Evolutionary conservation across 2,113 vertebrate species (phyloP).

Genomic region (Varanus komodoensis): DNA sequence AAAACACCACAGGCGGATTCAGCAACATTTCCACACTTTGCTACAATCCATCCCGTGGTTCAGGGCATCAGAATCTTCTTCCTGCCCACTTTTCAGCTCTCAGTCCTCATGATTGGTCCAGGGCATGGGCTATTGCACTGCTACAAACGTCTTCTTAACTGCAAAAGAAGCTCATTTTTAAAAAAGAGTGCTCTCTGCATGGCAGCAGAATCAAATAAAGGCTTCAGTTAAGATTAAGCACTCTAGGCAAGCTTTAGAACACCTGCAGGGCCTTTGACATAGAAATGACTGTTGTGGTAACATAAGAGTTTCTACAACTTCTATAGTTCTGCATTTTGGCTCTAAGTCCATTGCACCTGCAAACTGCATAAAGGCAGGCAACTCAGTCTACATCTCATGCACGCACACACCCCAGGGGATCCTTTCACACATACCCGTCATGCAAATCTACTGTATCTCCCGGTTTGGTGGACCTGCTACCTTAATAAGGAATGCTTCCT

Average conservation of each 20-base stretch:
- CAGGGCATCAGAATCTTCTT: background rate
- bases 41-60: background rate
- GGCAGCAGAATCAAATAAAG: background rate
- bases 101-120: background rate
- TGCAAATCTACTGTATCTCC: background rate
- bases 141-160: background rate
- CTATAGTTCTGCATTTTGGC: background rate
- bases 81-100: background rate
- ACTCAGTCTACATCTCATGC: background rate
- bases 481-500: background rate
- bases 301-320: too few species aligned
- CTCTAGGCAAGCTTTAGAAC: background rate
- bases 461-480: background rate
- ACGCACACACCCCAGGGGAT: background rate
- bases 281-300: background rate
- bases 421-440: background rate
- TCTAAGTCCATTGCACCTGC: background rate
- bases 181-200: background rate
- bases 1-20: background rate
- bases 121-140: background rate
- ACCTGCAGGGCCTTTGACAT: background rate
- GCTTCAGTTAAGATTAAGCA: background rate
- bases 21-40: background rate
- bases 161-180: background rate
- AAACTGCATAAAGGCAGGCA: accelerated